A percentile compares a stretch with the other conserved stretches of the same genome.
phyloP scores from a whole-genome alignment of 2,797 vertebrate genomes.

The Agapornis canus region DNA sequence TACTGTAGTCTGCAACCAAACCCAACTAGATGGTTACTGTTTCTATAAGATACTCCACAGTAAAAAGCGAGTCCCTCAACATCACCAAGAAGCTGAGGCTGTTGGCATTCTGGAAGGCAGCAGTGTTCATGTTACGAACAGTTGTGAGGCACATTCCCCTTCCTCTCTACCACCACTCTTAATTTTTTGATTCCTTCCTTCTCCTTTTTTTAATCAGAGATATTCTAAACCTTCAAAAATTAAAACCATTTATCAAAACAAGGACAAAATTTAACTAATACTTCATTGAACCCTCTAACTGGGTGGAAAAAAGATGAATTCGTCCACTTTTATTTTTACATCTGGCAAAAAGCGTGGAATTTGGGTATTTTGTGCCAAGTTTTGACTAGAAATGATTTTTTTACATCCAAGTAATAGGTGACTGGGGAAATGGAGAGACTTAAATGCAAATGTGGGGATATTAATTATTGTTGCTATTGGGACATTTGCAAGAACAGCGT shows the following conservation, averaged over 20 bases:
- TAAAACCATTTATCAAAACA: slow-evolving; percentile 35
- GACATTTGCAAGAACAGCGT: slow-evolving; percentile 47
- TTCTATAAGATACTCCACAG: fast-evolving
- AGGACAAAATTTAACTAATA: slow-evolving; percentile 4
- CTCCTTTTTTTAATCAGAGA: not conserved
- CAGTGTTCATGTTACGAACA: not conserved
- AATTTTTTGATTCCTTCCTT: no score
- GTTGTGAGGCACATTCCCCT: not conserved
- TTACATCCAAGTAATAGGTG: slow-evolving; percentile 61
- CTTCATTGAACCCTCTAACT: slow-evolving; percentile 26
- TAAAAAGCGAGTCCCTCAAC: not conserved
- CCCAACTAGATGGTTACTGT: not conserved
- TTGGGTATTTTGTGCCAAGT: slow-evolving; percentile 38
- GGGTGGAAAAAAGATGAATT: not conserved
- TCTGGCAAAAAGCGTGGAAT: slow-evolving; percentile 57
- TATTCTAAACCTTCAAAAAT: not conserved
- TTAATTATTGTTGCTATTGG: slow-evolving; percentile 67
- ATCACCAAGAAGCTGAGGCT: not conserved
- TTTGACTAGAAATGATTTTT: slow-evolving; percentile 60
- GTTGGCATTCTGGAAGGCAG: not conserved
- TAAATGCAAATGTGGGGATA: slow-evolving; percentile 65
- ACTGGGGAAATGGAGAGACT: slow-evolving; percentile 41
- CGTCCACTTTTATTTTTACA: slow-evolving; percentile 50
- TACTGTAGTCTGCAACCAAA: not conserved
- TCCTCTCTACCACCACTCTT: not conserved